phyloP scores from a whole-genome alignment of 2,113 vertebrate genomes.

The Anguilla japonica region DNA sequence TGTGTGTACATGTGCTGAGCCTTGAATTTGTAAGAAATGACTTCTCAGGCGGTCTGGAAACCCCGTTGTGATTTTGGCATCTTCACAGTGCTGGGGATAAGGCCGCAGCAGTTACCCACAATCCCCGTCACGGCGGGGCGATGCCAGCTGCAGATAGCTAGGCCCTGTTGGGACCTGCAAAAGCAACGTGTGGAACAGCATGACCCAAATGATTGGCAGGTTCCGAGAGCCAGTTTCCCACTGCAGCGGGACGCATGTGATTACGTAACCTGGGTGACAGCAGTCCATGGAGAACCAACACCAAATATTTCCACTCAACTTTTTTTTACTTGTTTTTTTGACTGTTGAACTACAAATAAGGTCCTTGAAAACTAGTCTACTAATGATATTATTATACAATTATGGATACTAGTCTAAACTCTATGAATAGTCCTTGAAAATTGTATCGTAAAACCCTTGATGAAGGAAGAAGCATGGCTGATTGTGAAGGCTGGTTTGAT shows the following conservation, averaged over 20 bases:
- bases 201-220: background rate
- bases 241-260: no score
- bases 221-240: background rate
- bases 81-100: background rate
- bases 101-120: background rate
- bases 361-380: background rate
- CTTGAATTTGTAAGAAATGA: background rate
- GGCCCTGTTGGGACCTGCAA: background rate
- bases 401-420: no score
- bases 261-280: no score
- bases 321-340: background rate
- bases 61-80: background rate
- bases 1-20: background rate
- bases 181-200: background rate
- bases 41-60: background rate
- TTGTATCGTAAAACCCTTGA: background rate
- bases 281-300: background rate
- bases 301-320: background rate
- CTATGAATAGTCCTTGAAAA: background rate
- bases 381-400: no score
- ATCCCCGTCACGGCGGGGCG: background rate
- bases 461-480: background rate
- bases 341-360: background rate
- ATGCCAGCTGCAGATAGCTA: background rate
- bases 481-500: background rate